These are phyloP conservation scores for Mormyrus iriodes DNA, from an alignment of 2,113 vertebrate genomes.

Conservation along the genomic window DNA sequence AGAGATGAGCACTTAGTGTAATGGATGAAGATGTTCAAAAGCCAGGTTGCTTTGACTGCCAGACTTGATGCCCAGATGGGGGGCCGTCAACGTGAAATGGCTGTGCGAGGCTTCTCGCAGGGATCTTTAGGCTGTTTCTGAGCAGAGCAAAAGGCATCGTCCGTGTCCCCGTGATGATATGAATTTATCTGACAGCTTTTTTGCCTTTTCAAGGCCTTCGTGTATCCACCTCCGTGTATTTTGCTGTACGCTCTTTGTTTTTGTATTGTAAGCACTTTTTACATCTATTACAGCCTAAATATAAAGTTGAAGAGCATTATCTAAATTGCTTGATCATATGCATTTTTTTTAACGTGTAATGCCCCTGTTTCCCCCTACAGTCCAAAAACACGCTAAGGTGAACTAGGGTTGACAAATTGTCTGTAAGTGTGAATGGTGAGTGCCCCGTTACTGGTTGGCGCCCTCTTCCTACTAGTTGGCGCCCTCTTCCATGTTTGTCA, in stretches of 20 bases:
- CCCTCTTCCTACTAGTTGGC: background rate
- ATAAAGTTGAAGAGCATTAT: background rate
- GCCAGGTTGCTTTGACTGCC: background rate
- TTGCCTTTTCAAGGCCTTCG: background rate
- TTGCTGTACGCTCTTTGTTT: background rate
- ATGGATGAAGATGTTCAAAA: background rate
- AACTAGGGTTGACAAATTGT: background rate
- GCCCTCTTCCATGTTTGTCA: background rate
- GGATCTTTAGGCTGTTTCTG: background rate
- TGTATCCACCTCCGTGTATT: background rate
- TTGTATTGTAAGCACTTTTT: background rate
- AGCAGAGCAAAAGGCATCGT: background rate
- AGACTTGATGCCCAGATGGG: background rate
- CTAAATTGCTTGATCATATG: background rate
- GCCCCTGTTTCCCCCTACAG: background rate
- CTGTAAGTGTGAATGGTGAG: background rate
- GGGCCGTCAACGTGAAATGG: background rate
- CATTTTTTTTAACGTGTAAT: background rate
- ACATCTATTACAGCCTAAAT: background rate
- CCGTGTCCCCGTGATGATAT: background rate
- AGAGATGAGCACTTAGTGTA: background rate
- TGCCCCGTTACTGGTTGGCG: background rate
- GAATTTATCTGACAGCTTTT: background rate
- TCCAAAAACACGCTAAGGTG: background rate
- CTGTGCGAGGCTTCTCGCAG: background rate